Evolutionary conservation across 2,797 vertebrate genomes (phyloP).

Genomic region (Alosa sapidissima): DNA sequence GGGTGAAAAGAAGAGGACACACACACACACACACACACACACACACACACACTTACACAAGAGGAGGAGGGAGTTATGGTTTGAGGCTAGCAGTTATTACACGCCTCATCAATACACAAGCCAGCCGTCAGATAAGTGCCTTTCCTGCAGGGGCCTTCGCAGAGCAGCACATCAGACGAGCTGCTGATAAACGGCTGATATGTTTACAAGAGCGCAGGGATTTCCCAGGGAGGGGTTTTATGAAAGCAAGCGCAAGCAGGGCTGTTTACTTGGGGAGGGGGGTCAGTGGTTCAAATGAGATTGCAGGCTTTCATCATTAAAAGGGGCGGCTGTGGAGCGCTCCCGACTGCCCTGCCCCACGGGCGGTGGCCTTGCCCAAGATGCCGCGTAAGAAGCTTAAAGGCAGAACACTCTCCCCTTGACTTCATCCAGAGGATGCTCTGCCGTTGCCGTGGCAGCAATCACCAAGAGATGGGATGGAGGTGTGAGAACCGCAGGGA

Average conservation of each 20-base stretch:
- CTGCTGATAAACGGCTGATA: neutral
- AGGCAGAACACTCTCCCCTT: neutral
- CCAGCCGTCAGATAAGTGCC: neutral
- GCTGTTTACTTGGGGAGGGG: neutral
- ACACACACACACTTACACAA: neutral
- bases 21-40: too few species aligned
- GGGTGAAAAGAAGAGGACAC: too few species aligned
- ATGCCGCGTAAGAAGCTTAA: neutral
- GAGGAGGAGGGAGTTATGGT: too few species aligned
- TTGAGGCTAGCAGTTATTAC: neutral
- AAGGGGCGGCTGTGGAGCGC: neutral
- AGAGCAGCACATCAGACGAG: neutral
- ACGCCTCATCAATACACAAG: neutral
- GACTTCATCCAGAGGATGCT: neutral
- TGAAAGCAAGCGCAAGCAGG: neutral
- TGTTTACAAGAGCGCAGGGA: neutral
- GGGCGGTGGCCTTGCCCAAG: neutral
- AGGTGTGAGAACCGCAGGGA: neutral
- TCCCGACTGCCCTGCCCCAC: neutral
- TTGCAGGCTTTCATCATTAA: slow-evolving; percentile 9
- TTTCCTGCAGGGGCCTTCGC: neutral
- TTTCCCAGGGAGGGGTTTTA: neutral
- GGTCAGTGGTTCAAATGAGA: neutral
- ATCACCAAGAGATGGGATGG: neutral
- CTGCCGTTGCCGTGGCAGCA: neutral